Percentiles rank a stretch among this genome's conserved stretches.
Evolutionary conservation across 1,140 invertebrate species (phyloP).

Genomic region (Drosophila parvula): DNA sequence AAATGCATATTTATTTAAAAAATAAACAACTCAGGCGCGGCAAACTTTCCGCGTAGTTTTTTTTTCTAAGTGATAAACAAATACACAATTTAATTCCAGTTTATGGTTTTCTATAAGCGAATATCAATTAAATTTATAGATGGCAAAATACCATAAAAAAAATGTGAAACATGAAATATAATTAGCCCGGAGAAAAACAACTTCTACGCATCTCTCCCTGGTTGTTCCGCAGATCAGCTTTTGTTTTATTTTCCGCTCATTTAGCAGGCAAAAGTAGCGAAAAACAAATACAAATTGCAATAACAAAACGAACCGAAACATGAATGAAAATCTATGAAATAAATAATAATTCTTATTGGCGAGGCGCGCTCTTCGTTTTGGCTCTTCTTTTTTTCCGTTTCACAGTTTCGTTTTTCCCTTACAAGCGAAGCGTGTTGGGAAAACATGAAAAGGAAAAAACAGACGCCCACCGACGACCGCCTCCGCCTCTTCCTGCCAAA

Average conservation of each 20-base stretch:
- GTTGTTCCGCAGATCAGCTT: slow-evolving; percentile 4
- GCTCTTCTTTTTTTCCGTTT: slow-evolving; percentile 20
- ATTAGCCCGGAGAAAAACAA: slow-evolving; percentile 43
- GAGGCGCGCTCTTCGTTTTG: background rate
- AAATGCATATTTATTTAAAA: slow-evolving; percentile 42
- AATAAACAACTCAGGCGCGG: slow-evolving; percentile 18
- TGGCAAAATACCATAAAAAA: slow-evolving; percentile 34
- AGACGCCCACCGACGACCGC: slow-evolving; percentile 32
- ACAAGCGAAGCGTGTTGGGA: slow-evolving; percentile 36
- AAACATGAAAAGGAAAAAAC: slow-evolving; percentile 51
- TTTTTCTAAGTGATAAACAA: slow-evolving; percentile 15
- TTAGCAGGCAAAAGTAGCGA: slow-evolving; percentile 23
- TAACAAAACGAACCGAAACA: slow-evolving; percentile 62
- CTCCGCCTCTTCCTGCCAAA: slow-evolving; percentile 2
- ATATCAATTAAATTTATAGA: slow-evolving; percentile 42
- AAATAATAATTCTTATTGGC: slow-evolving; percentile 69
- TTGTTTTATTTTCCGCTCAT: slow-evolving; percentile 37
- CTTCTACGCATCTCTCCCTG: slow-evolving; percentile 2
- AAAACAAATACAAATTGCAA: slow-evolving; percentile 32
- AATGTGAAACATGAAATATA: slow-evolving; percentile 63
- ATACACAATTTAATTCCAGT: slow-evolving; percentile 35
- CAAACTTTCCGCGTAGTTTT: slow-evolving; percentile 18
- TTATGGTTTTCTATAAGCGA: slow-evolving; percentile 24
- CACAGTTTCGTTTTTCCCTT: slow-evolving; percentile 22
- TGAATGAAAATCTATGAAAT: slow-evolving; percentile 76